Evolutionary conservation across 2,888 invertebrate species (phyloP).

Genomic region (Mycogona germanica): DNA sequence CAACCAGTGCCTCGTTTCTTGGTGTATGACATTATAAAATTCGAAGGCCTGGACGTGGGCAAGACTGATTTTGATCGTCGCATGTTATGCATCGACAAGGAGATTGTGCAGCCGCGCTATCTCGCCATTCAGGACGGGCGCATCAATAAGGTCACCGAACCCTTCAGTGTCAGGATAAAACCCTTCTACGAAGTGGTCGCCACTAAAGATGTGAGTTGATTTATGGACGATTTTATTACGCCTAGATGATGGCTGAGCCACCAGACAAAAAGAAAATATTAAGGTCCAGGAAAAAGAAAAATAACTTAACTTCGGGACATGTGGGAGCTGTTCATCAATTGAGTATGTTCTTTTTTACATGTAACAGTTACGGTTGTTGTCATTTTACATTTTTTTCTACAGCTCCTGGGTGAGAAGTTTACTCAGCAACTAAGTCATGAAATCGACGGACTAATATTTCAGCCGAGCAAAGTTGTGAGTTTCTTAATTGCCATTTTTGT

Average conservation of each 20-base stretch:
- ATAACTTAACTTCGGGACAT: too few relatives aligned
- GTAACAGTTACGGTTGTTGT: not conserved
- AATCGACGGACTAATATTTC: conserved; percentile 96
- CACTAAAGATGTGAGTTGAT: conserved; percentile 13
- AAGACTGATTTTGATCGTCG: conserved; percentile 64
- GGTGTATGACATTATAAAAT: conserved; percentile 84
- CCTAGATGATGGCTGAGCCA: not conserved
- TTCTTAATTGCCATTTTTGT: not conserved
- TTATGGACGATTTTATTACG: too few relatives aligned
- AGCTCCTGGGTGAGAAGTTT: conserved; percentile 58
- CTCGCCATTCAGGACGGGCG: conserved; percentile 61
- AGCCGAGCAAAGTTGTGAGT: conserved; percentile 68
- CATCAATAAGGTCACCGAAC: conserved; percentile 62
- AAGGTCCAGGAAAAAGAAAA: too few relatives aligned
- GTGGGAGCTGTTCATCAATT: too few relatives aligned
- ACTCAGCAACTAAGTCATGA: conserved; percentile 74
- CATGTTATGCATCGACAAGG: conserved; percentile 53
- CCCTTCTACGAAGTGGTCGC: conserved; percentile 70
- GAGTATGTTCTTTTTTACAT: not conserved
- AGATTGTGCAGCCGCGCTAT: conserved; percentile 46
- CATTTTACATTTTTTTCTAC: too few relatives aligned
- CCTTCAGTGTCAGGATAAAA: conserved; percentile 82
- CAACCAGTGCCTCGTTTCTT: conserved; percentile 73
- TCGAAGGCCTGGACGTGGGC: conserved; percentile 64
- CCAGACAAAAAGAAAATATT: not conserved